Evolutionary conservation across 2,113 vertebrate species (phyloP).

Genomic region (Leptobrachium ailaonicum): DNA sequence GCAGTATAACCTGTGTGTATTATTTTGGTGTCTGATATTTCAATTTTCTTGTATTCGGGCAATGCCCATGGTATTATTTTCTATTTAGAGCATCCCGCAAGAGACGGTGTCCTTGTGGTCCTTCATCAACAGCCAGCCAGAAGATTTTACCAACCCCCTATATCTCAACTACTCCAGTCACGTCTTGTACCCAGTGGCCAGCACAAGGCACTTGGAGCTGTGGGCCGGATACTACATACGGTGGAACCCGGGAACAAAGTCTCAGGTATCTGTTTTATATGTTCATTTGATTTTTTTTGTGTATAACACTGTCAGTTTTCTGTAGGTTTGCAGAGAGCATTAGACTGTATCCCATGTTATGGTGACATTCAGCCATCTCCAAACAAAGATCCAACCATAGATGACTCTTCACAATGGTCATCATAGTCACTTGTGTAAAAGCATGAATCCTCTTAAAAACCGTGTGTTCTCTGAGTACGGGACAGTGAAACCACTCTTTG

Average conservation of each 20-base stretch:
- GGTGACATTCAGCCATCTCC: no score
- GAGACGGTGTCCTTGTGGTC: conserved; percentile 92
- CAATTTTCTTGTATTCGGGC: not conserved
- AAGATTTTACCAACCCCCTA: conserved; percentile 94
- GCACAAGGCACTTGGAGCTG: conserved; percentile 94
- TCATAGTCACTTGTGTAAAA: no score
- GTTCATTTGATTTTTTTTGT: no score
- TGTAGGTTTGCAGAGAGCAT: no score
- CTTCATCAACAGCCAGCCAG: conserved; percentile 90
- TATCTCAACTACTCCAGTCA: conserved; percentile 93
- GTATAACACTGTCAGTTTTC: no score
- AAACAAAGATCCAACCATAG: no score
- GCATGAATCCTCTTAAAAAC: no score
- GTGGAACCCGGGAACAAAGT: conserved; percentile 95
- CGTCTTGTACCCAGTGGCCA: conserved; percentile 91
- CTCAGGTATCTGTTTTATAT: conserved; percentile 72
- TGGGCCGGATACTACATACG: conserved; percentile 97
- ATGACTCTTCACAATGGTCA: no score
- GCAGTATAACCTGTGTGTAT: no score
- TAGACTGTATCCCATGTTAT: no score
- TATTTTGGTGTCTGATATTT: not conserved
- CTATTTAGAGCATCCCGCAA: conserved; percentile 81
- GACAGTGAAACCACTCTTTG: no score
- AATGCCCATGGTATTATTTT: conserved; percentile 14
- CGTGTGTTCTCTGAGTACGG: no score